These are phyloP conservation scores for Hydrolagus affinis DNA, from an alignment of 2,113 vertebrate genomes.

Conservation along the genomic window DNA sequence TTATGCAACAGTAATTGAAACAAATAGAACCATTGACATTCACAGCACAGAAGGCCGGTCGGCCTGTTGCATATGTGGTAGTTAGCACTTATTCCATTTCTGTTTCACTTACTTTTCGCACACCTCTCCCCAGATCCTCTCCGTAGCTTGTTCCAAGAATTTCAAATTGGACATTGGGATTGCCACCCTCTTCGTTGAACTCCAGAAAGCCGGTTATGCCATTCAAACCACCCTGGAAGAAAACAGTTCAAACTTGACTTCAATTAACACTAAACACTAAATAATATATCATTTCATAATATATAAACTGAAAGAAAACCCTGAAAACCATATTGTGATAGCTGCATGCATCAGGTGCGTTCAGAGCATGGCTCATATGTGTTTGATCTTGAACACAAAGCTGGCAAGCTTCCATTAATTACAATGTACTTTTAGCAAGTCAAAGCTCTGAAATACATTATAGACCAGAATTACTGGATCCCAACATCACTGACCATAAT, in stretches of 20 bases:
- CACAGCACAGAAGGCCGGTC: too few species aligned
- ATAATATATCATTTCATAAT: not conserved
- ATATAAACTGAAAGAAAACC: not conserved
- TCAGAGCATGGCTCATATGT: too few species aligned
- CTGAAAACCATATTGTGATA: too few species aligned
- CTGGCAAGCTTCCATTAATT: not conserved
- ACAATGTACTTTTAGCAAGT: not conserved
- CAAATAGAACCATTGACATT: too few species aligned
- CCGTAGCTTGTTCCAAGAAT: conserved; percentile 96
- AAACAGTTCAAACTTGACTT: conserved; percentile 14
- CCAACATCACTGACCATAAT: too few species aligned
- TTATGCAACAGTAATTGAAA: too few species aligned
- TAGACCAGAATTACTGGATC: too few species aligned
- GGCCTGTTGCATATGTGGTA: too few species aligned
- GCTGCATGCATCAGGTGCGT: too few species aligned
- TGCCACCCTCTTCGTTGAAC: conserved; percentile 85
- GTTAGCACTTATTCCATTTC: too few species aligned
- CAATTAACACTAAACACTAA: not conserved
- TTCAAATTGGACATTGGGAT: conserved; percentile 95
- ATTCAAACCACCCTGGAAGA: conserved; percentile 72
- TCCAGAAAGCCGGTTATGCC: conserved; percentile 88
- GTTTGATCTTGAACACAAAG: not conserved
- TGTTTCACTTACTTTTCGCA: conserved; percentile 73
- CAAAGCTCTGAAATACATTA: too few species aligned
- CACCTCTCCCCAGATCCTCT: conserved; percentile 86